phyloP scores from a whole-genome alignment of 2,797 vertebrate species.

The Vipera ursinii region DNA sequence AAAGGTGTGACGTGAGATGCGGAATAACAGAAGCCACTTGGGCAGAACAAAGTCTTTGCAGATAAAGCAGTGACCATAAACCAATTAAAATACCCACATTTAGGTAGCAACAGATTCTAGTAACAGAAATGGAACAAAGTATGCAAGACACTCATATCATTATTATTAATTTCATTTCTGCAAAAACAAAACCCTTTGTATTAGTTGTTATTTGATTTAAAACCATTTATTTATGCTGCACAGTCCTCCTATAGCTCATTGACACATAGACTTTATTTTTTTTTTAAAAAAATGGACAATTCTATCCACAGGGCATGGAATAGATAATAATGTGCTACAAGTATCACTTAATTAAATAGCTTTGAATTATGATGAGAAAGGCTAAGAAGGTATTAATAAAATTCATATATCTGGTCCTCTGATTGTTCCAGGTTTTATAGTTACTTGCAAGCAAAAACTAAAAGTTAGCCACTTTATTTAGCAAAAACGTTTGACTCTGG shows the following conservation, averaged over 20 bases:
- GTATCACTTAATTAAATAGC: background rate
- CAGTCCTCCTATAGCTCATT: background rate
- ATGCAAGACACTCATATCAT: background rate
- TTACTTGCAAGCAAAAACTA: background rate
- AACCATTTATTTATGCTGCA: background rate
- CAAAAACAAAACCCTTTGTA: background rate
- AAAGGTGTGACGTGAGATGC: background rate
- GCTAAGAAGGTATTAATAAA: background rate
- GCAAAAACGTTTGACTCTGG: background rate
- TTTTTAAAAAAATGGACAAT: background rate
- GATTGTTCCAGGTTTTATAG: background rate
- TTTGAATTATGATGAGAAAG: background rate
- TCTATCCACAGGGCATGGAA: background rate
- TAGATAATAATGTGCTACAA: background rate
- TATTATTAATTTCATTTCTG: background rate
- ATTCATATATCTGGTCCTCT: background rate
- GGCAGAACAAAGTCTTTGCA: background rate
- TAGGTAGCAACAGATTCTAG: background rate
- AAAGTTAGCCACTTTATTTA: background rate
- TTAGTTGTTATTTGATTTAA: background rate
- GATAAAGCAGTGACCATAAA: background rate
- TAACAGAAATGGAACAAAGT: background rate
- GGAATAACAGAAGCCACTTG: background rate
- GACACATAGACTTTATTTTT: background rate
- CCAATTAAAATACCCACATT: background rate